phyloP scores from a whole-genome alignment of 2,797 vertebrate genomes.

The Chelon auratus region DNA sequence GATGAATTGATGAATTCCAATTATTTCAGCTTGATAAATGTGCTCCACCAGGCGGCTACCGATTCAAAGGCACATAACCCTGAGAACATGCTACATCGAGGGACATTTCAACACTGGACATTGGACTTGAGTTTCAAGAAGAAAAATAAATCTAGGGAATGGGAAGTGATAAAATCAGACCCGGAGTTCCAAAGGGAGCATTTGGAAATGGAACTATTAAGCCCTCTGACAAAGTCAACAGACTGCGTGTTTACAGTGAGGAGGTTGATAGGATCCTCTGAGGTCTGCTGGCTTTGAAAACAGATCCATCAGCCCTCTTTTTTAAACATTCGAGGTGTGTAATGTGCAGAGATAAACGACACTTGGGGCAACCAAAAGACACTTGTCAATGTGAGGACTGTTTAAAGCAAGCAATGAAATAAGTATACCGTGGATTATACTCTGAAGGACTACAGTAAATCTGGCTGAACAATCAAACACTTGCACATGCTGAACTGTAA shows the following conservation, averaged over 20 bases:
- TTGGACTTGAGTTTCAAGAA: slow-evolving; percentile 12
- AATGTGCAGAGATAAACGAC: slow-evolving; percentile 33
- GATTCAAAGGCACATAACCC: slow-evolving; percentile 1
- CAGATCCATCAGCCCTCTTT: slow-evolving; percentile 30
- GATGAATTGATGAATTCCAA: not conserved
- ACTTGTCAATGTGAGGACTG: slow-evolving; percentile 1
- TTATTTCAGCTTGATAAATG: not conserved
- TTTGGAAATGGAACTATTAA: slow-evolving; percentile 53
- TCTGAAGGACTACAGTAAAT: not conserved
- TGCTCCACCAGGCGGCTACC: not conserved
- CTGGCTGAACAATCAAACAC: slow-evolving; percentile 5
- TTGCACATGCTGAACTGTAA: slow-evolving; percentile 1
- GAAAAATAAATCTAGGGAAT: slow-evolving; percentile 51
- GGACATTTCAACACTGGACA: slow-evolving; percentile 32
- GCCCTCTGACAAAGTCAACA: slow-evolving; percentile 60
- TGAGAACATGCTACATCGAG: slow-evolving; percentile 14
- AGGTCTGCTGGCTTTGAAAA: slow-evolving; percentile 49
- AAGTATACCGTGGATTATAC: not conserved
- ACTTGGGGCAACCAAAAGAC: slow-evolving; percentile 11
- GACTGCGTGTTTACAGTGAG: slow-evolving; percentile 55
- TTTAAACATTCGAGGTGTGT: slow-evolving; percentile 28
- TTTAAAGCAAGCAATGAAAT: slow-evolving; percentile 16
- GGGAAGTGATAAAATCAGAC: slow-evolving; percentile 48
- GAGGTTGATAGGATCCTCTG: slow-evolving; percentile 46
- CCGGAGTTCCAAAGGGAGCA: slow-evolving; percentile 40